phyloP scores from a whole-genome alignment of 2,113 vertebrate species.

The Urocolius indicus region DNA sequence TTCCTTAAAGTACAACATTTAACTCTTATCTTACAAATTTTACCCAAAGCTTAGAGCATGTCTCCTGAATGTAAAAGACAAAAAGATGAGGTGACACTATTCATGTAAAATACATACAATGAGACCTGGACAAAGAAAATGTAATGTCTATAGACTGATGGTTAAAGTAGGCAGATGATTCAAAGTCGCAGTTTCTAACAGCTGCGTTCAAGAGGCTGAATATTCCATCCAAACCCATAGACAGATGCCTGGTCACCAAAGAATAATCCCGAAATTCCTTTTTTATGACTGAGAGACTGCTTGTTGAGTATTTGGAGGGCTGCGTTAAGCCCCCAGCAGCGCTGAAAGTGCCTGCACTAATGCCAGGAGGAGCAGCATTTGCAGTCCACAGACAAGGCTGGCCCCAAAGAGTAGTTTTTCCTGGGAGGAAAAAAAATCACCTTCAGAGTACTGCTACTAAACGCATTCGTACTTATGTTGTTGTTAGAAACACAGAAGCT shows the following conservation, averaged over 20 bases:
- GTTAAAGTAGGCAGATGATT: not conserved
- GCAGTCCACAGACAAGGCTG: not conserved
- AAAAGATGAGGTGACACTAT: not conserved
- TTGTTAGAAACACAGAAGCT: not conserved
- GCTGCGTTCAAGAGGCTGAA: not conserved
- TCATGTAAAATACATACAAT: not conserved
- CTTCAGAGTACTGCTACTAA: not conserved
- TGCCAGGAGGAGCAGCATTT: not conserved
- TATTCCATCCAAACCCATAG: not conserved
- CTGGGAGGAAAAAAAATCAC: not conserved
- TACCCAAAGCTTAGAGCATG: not conserved
- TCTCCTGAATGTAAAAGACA: not conserved
- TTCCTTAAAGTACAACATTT: conserved; percentile 3
- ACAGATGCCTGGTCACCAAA: not conserved
- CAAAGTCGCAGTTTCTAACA: not conserved
- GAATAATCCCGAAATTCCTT: not conserved
- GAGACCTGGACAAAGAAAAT: not conserved
- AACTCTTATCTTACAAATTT: conserved; percentile 23
- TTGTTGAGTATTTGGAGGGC: not conserved
- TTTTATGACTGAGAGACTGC: not conserved
- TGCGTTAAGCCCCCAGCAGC: not conserved
- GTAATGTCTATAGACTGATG: not conserved
- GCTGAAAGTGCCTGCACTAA: not conserved
- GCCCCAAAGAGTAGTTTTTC: not conserved
- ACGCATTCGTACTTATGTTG: not conserved